Conservation (phyloP, 2,113 vertebrate genomes). For the Ophthalmolycus amberensis region DNA sequence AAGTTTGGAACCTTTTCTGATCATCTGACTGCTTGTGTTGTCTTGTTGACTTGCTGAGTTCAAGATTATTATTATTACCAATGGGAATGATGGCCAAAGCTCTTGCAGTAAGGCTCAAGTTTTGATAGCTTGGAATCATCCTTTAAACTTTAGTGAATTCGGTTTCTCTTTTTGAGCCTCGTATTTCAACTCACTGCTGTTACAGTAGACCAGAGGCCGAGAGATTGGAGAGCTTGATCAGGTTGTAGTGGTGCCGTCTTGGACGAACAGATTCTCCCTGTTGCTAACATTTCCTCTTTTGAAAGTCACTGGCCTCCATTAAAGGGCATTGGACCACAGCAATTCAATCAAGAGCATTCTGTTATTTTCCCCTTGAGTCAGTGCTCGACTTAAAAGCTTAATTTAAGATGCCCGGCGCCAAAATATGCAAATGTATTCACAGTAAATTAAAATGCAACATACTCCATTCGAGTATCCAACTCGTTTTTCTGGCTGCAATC, state of each 20-base stretch:
- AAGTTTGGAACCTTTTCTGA: too few relatives aligned
- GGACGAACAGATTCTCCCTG: not conserved
- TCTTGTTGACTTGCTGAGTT: too few relatives aligned
- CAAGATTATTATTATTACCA: too few relatives aligned
- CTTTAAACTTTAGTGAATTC: not conserved
- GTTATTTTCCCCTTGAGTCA: not conserved
- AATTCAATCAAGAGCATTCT: constrained; percentile 32
- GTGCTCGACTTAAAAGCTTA: constrained; percentile 11
- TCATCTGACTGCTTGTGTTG: too few relatives aligned
- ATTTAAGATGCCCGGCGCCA: not conserved
- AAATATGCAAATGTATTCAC: constrained; percentile 26
- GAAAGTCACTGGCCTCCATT: constrained; percentile 29
- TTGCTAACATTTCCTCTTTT: not conserved
- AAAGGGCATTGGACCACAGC: constrained; percentile 18
- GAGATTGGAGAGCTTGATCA: not conserved
- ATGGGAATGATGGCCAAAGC: not conserved
- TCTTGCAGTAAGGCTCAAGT: not conserved
- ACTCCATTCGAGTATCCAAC: not conserved
- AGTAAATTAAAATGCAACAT: constrained; percentile 24
- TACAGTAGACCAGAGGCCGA: not conserved
- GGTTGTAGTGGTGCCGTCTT: not conserved
- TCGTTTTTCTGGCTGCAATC: not conserved
- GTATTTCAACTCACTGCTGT: not conserved
- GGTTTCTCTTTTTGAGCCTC: not conserved
- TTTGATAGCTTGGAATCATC: not conserved